A percentile compares a stretch with the other conserved stretches of the same genome.
These are phyloP conservation scores for Drosophila engyochracea DNA, from an alignment of 2,888 invertebrate species.

Conservation along the genomic window DNA sequence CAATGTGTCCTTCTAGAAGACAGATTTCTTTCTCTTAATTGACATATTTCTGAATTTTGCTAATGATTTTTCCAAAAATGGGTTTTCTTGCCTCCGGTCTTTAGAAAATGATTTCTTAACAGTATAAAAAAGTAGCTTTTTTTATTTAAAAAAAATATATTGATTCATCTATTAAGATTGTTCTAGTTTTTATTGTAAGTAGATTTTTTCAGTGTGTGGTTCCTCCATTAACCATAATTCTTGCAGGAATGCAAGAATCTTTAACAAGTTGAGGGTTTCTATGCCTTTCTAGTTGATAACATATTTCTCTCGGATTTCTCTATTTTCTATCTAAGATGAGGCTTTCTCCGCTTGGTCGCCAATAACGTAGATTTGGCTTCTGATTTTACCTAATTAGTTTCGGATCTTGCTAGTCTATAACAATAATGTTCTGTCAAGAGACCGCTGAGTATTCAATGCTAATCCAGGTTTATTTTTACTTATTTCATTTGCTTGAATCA, in stretches of 20 bases:
- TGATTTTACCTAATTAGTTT: background rate
- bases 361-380: background rate
- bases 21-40: background rate
- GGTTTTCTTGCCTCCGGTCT: too few relatives aligned
- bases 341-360: accelerated
- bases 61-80: background rate
- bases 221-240: too few relatives aligned
- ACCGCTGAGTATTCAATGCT: background rate
- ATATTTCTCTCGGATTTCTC: background rate
- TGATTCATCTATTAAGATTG: background rate
- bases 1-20: too few relatives aligned
- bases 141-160: background rate
- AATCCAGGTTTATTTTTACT: background rate
- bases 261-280: background rate
- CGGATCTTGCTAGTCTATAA: background rate
- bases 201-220: too few relatives aligned
- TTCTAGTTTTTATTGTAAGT: background rate
- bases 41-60: background rate
- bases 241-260: too few relatives aligned
- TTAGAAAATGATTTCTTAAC: background rate
- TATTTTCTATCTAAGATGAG: background rate
- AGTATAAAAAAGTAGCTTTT: background rate
- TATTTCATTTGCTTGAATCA: background rate
- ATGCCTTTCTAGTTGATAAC: background rate
- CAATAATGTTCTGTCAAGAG: background rate